phyloP scores from a whole-genome alignment of 2,797 vertebrate species.

The Mus spretus region DNA sequence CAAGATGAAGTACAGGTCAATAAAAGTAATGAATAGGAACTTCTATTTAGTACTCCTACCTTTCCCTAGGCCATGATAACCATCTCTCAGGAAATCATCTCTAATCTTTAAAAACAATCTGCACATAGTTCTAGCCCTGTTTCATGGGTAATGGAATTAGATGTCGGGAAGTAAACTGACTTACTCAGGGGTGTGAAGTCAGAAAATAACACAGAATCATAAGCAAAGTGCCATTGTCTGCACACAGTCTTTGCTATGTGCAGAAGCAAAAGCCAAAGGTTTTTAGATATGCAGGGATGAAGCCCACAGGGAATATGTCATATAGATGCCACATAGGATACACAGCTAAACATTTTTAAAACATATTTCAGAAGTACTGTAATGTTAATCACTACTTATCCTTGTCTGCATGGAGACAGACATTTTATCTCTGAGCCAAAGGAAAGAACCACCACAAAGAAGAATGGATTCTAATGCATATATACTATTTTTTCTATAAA shows the following conservation, averaged over 20 bases:
- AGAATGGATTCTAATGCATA: conserved; percentile 20
- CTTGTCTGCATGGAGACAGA: neutral
- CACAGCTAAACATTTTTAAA: neutral
- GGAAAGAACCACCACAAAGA: neutral
- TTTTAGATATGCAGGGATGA: neutral
- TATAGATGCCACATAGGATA: conserved; percentile 8
- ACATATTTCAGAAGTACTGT: neutral
- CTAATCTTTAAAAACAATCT: conserved; percentile 61
- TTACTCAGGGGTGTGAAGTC: conserved; percentile 44
- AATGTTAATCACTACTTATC: conserved; percentile 53
- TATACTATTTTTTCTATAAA: conserved; percentile 48
- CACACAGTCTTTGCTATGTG: neutral
- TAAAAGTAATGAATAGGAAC: conserved; percentile 40
- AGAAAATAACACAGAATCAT: neutral
- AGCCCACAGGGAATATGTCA: neutral
- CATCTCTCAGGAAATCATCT: conserved; percentile 2
- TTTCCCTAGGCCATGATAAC: conserved; percentile 9
- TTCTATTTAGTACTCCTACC: conserved; percentile 5
- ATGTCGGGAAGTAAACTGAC: neutral
- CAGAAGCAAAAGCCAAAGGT: neutral
- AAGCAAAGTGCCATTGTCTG: neutral
- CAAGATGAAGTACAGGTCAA: conserved; percentile 30
- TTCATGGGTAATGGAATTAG: conserved; percentile 14
- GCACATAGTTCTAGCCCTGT: neutral
- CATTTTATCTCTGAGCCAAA: neutral